Evolutionary conservation across 2,113 vertebrate genomes (phyloP).

Genomic region (Nycticebus coucang): DNA sequence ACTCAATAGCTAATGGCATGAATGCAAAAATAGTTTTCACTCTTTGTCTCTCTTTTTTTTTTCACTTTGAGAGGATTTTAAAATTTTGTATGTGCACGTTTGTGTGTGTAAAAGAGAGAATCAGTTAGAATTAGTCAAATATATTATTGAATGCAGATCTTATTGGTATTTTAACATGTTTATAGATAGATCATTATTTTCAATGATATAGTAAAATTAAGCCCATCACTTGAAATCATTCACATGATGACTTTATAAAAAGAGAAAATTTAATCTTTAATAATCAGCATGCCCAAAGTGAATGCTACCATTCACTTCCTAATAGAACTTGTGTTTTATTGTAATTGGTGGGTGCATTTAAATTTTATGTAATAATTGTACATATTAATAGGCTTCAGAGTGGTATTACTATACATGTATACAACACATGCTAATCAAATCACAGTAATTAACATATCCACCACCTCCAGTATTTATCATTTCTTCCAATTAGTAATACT

Average conservation of each 20-base stretch:
- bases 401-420: background rate
- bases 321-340: background rate
- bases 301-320: background rate
- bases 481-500: background rate
- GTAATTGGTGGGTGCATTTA: background rate
- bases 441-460: background rate
- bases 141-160: background rate
- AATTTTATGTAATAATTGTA: background rate
- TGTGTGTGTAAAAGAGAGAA: background rate
- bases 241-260: background rate
- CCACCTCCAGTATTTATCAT: background rate
- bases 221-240: background rate
- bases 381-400: background rate
- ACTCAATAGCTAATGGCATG: background rate
- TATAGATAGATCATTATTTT: background rate
- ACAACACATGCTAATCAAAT: background rate
- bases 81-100: background rate
- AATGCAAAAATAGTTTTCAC: background rate
- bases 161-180: background rate
- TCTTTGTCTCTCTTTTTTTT: background rate
- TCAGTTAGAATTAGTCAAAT: background rate
- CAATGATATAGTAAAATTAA: background rate
- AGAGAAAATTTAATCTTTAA: constrained; percentile 27
- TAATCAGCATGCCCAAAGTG: background rate
- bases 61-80: background rate